These are phyloP conservation scores for Spheniscus mendiculus DNA, from an alignment of 2,113 vertebrate species.

Conservation along the genomic window DNA sequence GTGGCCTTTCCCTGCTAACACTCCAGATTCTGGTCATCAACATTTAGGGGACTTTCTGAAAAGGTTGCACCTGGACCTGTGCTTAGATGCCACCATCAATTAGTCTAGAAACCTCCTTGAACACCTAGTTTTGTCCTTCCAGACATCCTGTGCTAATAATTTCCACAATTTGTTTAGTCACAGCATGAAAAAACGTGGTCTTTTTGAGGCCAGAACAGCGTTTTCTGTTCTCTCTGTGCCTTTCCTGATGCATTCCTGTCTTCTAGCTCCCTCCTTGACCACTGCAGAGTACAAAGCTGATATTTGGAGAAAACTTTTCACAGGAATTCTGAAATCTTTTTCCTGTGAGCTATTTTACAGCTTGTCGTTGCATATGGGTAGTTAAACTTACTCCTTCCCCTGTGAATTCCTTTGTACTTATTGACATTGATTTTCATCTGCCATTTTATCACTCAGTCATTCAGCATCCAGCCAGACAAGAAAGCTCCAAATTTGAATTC, in stretches of 20 bases:
- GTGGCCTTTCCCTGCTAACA: neutral
- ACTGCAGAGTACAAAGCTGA: neutral
- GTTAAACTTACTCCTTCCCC: neutral
- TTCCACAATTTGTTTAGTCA: neutral
- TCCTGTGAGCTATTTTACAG: neutral
- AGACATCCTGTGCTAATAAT: neutral
- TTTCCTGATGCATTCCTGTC: neutral
- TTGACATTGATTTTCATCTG: slow-evolving; percentile 2
- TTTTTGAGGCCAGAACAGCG: neutral
- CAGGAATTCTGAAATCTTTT: neutral
- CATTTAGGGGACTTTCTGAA: neutral
- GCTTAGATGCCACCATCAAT: neutral
- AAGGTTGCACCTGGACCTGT: neutral
- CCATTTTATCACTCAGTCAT: neutral
- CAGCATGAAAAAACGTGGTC: neutral
- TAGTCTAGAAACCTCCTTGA: neutral
- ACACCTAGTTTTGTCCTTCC: neutral
- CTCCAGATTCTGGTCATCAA: neutral
- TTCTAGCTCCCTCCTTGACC: neutral
- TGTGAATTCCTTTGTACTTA: neutral
- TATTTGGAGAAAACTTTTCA: neutral
- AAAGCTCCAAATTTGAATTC: neutral
- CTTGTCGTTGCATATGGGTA: neutral
- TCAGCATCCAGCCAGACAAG: slow-evolving; percentile 25
- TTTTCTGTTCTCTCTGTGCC: neutral